Evolutionary conservation across 2,888 invertebrate genomes (phyloP).

Genomic region (Digitonthophagus gazella): DNA sequence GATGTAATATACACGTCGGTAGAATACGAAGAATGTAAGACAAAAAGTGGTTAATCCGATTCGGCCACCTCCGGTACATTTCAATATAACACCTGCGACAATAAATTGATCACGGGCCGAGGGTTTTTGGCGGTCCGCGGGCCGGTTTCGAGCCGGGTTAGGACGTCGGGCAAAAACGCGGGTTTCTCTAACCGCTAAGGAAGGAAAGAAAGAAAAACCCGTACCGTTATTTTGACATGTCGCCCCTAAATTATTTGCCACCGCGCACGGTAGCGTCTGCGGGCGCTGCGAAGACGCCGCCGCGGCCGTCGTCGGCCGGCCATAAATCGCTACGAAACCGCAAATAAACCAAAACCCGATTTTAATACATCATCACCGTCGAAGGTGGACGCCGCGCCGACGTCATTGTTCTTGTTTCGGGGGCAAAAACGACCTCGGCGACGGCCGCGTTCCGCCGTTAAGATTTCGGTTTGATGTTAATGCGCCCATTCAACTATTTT

Average conservation of each 20-base stretch:
- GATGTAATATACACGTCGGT: slow-evolving; percentile 11
- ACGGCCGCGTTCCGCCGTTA: slow-evolving; percentile 15
- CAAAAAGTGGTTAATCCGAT: slow-evolving; percentile 13
- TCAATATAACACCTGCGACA: slow-evolving; percentile 18
- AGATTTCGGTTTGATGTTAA: slow-evolving; percentile 16
- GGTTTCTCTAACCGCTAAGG: neutral
- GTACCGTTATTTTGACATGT: slow-evolving; percentile 18
- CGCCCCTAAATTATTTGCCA: slow-evolving; percentile 15
- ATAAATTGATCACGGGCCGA: slow-evolving; percentile 14
- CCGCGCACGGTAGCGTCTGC: slow-evolving; percentile 14
- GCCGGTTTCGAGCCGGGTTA: slow-evolving; percentile 6
- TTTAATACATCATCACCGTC: slow-evolving; percentile 16
- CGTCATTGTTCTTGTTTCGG: slow-evolving; percentile 15
- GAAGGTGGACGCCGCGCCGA: neutral
- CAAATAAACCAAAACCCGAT: slow-evolving; percentile 17
- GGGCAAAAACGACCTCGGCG: slow-evolving; percentile 5
- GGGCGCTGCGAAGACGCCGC: neutral
- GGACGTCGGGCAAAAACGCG: slow-evolving; percentile 6
- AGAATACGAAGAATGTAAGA: slow-evolving; percentile 8
- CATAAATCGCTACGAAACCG: slow-evolving; percentile 1
- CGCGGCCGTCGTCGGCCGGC: neutral
- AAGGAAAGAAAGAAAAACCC: slow-evolving; percentile 1
- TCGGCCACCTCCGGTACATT: slow-evolving; percentile 13
- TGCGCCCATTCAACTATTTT: slow-evolving; percentile 16
- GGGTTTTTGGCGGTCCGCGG: slow-evolving; percentile 10